A percentile compares a stretch with the other conserved stretches of the same genome.
These are phyloP conservation scores for Xestia c-nigrum DNA, from an alignment of 2,888 invertebrate species.

Conservation along the genomic window DNA sequence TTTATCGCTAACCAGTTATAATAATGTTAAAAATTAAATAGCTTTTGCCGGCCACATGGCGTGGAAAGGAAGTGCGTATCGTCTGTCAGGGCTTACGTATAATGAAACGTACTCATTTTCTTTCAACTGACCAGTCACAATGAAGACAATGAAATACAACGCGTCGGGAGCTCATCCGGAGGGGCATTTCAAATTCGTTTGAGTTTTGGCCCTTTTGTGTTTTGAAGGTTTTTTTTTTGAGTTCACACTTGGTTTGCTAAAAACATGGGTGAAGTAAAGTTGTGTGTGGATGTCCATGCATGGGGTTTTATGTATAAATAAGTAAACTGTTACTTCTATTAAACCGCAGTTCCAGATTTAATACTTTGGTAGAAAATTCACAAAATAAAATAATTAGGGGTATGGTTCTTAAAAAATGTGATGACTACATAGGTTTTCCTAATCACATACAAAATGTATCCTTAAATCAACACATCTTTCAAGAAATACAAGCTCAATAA, in stretches of 20 bases:
- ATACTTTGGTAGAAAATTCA: neutral
- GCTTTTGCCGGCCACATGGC: constrained; percentile 82
- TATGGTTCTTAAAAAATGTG: neutral
- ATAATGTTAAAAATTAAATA: constrained; percentile 77
- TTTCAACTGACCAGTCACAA: constrained; percentile 88
- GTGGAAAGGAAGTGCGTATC: constrained; percentile 88
- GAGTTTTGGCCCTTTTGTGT: constrained; percentile 21
- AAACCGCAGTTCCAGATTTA: neutral
- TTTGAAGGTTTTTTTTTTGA: neutral
- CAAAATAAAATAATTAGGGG: neutral
- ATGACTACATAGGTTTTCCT: neutral
- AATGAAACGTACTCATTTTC: constrained; percentile 87
- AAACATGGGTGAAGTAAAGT: neutral
- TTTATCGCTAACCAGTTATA: constrained; percentile 70
- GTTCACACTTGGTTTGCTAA: constrained; percentile 24
- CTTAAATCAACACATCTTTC: neutral
- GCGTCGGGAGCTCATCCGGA: constrained; percentile 84
- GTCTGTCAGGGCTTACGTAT: constrained; percentile 87
- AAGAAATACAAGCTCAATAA: neutral
- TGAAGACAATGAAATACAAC: constrained; percentile 85
- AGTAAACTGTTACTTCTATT: neutral
- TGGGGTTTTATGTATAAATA: neutral
- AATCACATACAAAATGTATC: neutral
- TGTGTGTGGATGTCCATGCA: neutral
- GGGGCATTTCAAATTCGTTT: constrained; percentile 70